These are phyloP conservation scores for Dreissena rostriformis DNA, from an alignment of 1,140 invertebrate species.

Conservation along the genomic window DNA sequence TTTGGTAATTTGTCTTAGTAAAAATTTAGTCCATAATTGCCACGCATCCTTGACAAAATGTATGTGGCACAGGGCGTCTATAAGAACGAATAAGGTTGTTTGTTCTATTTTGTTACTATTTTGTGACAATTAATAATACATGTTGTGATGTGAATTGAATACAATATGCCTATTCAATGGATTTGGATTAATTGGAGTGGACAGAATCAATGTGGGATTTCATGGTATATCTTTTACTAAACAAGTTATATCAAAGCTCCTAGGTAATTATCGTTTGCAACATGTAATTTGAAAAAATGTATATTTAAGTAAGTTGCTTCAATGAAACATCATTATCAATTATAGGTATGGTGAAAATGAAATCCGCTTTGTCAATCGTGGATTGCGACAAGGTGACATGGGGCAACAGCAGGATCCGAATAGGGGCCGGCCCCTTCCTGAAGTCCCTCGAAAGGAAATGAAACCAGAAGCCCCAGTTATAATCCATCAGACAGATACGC, in stretches of 20 bases:
- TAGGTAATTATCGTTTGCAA: too few species aligned
- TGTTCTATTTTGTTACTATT: not conserved
- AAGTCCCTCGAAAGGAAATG: conserved; percentile 10
- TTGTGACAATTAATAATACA: too few species aligned
- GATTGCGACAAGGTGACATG: conserved; percentile 16
- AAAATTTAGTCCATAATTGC: too few species aligned
- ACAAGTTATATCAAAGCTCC: too few species aligned
- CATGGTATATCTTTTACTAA: too few species aligned
- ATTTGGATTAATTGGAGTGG: too few species aligned
- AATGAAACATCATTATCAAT: not conserved
- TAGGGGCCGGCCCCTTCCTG: conserved; percentile 9
- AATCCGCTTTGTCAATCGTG: conserved; percentile 7
- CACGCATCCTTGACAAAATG: too few species aligned
- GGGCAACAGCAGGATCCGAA: conserved; percentile 23
- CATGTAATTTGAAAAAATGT: too few species aligned
- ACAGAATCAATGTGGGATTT: too few species aligned
- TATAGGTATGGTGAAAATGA: conserved; percentile 49
- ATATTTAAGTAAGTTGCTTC: too few species aligned
- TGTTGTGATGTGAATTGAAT: too few species aligned
- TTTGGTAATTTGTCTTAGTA: too few species aligned
- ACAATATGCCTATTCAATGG: not conserved
- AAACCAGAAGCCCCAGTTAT: not conserved
- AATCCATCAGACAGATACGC: not conserved
- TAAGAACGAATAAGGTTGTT: not conserved
- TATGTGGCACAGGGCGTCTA: not conserved